Conservation (phyloP, 2,888 invertebrate genomes). For the Leptopilina drosophilae region DNA sequence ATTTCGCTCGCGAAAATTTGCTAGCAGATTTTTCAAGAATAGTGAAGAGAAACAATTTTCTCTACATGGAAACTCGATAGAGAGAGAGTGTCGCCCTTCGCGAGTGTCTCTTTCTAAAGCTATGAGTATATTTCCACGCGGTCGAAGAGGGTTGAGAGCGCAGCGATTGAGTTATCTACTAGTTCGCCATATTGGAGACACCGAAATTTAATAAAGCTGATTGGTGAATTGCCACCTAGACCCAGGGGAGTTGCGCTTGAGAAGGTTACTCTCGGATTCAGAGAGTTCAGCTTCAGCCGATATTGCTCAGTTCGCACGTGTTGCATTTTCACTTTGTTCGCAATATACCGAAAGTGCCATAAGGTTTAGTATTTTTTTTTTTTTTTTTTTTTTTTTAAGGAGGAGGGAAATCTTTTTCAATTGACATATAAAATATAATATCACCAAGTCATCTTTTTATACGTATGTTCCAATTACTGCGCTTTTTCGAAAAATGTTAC, state of each 20-base stretch:
- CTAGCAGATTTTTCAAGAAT: conserved; percentile 6
- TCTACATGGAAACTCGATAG: not conserved
- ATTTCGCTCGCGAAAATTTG: not conserved
- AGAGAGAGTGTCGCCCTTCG: not conserved
- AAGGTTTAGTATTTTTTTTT: not conserved
- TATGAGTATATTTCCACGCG: conserved; percentile 18
- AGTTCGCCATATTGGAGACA: conserved; percentile 45
- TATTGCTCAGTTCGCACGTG: conserved; percentile 12
- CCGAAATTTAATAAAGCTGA: conserved; percentile 63
- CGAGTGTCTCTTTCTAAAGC: conserved; percentile 3
- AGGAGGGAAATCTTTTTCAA: not conserved
- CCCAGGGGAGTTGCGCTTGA: conserved; percentile 23
- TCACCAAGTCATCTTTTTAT: not conserved
- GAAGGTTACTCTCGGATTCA: conserved; percentile 21
- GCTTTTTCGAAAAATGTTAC: too few relatives aligned
- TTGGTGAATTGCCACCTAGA: conserved; percentile 57
- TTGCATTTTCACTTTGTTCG: conserved; percentile 21
- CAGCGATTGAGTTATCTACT: conserved; percentile 50
- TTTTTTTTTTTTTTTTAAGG: not conserved
- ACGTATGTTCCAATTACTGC: too few relatives aligned
- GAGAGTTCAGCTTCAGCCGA: conserved; percentile 9
- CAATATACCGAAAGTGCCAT: not conserved
- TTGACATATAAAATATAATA: not conserved
- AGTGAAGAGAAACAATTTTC: not conserved
- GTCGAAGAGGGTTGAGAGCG: conserved; percentile 28